Evolutionary conservation across 2,113 vertebrate species (phyloP).

Genomic region (Cercocebus atys): DNA sequence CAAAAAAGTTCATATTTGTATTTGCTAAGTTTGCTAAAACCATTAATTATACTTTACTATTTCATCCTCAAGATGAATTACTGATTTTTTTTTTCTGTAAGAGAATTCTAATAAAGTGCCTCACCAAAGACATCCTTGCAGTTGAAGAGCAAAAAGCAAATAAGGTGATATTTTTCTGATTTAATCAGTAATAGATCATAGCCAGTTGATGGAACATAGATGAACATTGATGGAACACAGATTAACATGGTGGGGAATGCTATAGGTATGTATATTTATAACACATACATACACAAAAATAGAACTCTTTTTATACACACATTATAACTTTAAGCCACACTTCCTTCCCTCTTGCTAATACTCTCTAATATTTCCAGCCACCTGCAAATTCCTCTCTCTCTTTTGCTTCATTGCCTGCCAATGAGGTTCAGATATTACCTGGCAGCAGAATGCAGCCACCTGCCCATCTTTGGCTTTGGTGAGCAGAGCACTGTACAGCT

Average conservation of each 20-base stretch:
- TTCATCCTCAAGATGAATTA: background rate
- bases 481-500: background rate
- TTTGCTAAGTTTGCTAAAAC: constrained; percentile 19
- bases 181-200: background rate
- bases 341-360: constrained; percentile 38
- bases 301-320: background rate
- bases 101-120: background rate
- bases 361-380: constrained; percentile 59
- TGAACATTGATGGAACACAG: background rate
- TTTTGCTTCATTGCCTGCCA: constrained; percentile 64
- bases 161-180: background rate
- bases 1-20: background rate
- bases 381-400: constrained; percentile 67
- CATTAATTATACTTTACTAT: background rate
- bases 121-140: background rate
- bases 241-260: background rate
- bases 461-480: constrained; percentile 50
- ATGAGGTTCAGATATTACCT: constrained; percentile 57
- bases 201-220: background rate
- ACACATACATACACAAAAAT: background rate
- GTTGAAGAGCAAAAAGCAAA: background rate
- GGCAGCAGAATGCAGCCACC: constrained; percentile 66
- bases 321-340: background rate
- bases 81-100: background rate
- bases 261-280: background rate